Evolutionary conservation across 2,113 vertebrate genomes (phyloP), one percentile per base, ranked within the genome.

Genomic region (Cyprinus carpio): DNA sequence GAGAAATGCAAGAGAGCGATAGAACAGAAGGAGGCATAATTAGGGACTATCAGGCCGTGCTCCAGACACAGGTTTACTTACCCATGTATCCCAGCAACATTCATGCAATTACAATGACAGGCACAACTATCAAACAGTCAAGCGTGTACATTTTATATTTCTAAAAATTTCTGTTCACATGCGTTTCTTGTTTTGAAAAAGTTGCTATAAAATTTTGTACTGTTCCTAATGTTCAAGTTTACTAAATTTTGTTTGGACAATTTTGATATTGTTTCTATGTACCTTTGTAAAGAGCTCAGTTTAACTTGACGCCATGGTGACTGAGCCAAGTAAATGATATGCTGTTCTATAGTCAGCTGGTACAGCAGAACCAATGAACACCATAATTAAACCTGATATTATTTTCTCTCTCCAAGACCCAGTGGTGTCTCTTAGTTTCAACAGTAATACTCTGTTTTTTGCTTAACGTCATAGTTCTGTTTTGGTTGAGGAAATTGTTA

Each of bases 41-140:
- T 18, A n/a, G 89, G 90, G 91, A 91, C 92, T 92, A n/a, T 92
- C 91, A 82, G 88, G 83, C 84, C 88, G 89, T 87, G 84, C 83
- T 88, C 90, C 84, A 86, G 56, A 88, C 85, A n/a, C 85, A 91
- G 91, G 92, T 91, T 89, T 86, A 90, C 87, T 88, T 88, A n/a
- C 85, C 88, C 49, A 86, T 90, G 89, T 90, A 90, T 84, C 91
- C 86, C 91, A 91, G 90, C n/a, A 90, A 90, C 92, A 91, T 86
- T 84, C 92, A 94, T 94, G 94, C 93, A 95, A 95, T 94, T 94
- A 95, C 90, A 94, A 76, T 56, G 84, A 86, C 90, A 87, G 83
- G 83, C 92, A 91, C 90, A 92, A 91, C 89, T 84, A 85, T 80
- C 88, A 76, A 79, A 67, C 72, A 40, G n/a, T 56, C 43, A 72